phyloP scores from a whole-genome alignment of 2,797 vertebrate genomes.

The Tympanoctomys barrerae region DNA sequence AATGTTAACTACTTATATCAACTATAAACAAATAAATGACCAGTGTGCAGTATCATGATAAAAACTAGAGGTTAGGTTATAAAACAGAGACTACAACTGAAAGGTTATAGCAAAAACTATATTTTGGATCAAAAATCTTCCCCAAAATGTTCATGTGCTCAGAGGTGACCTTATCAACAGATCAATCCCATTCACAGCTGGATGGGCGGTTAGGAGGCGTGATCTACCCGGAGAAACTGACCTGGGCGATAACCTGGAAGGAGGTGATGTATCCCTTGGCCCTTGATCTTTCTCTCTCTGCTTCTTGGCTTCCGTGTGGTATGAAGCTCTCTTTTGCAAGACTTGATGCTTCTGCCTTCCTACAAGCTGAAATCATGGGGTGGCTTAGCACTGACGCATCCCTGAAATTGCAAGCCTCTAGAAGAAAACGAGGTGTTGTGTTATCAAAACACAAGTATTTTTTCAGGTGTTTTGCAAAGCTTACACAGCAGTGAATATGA shows the following conservation, averaged over 20 bases:
- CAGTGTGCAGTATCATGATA: accelerated
- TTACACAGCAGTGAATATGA: not conserved
- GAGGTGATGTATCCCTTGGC: not conserved
- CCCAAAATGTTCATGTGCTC: not conserved
- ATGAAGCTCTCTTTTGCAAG: not conserved
- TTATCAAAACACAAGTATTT: too few relatives aligned
- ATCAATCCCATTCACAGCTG: not conserved
- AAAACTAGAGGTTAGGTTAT: not conserved
- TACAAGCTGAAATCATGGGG: too few relatives aligned
- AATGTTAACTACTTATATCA: not conserved
- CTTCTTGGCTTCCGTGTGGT: not conserved
- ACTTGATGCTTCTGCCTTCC: not conserved
- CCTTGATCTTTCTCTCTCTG: not conserved
- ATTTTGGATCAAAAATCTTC: not conserved
- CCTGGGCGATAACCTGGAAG: not conserved
- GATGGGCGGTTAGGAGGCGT: not conserved
- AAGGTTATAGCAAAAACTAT: not conserved
- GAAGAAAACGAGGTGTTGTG: not conserved
- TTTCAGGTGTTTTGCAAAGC: not conserved
- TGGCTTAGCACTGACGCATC: not conserved
- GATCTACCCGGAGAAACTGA: not conserved
- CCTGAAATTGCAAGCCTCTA: not conserved
- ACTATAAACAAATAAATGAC: constrained; percentile 14
- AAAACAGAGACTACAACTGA: not conserved
- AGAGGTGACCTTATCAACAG: not conserved